A percentile compares a stretch with the other conserved stretches of the same genome.
Evolutionary conservation across 2,113 vertebrate species (phyloP).

Genomic region (Noturus placidus): DNA sequence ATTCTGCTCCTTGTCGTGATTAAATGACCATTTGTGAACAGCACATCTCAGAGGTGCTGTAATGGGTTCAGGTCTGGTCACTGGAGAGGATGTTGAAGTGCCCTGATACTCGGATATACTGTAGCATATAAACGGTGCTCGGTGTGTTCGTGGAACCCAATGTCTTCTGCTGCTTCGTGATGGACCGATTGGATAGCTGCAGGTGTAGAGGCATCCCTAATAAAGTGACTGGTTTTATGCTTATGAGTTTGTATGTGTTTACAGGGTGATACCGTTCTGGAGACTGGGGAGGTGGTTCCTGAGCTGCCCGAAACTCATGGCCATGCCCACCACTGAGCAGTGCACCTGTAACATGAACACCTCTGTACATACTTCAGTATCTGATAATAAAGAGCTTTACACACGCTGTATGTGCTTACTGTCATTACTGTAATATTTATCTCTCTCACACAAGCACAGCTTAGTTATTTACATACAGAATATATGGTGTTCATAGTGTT

Average conservation of each 20-base stretch:
- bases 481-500: too few relatives aligned
- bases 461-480: too few relatives aligned
- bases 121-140: not conserved
- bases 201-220: not conserved
- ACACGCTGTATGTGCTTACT: not conserved
- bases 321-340: slow-evolving; percentile 76
- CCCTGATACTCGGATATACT: not conserved
- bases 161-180: not conserved
- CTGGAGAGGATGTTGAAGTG: too few relatives aligned
- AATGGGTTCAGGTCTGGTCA: not conserved
- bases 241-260: slow-evolving; percentile 47
- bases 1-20: not conserved
- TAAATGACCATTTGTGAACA: not conserved
- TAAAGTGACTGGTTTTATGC: not conserved
- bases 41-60: not conserved
- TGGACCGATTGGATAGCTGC: not conserved
- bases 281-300: slow-evolving; percentile 84
- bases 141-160: not conserved
- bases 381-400: slow-evolving; percentile 22
- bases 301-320: slow-evolving; percentile 70
- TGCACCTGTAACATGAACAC: slow-evolving; percentile 47
- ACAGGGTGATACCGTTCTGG: slow-evolving; percentile 84
- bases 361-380: slow-evolving; percentile 42
- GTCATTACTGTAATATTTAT: not conserved
- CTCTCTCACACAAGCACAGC: too few relatives aligned